phyloP scores from a whole-genome alignment of 2,888 invertebrate species.

The Sturmia bella region DNA sequence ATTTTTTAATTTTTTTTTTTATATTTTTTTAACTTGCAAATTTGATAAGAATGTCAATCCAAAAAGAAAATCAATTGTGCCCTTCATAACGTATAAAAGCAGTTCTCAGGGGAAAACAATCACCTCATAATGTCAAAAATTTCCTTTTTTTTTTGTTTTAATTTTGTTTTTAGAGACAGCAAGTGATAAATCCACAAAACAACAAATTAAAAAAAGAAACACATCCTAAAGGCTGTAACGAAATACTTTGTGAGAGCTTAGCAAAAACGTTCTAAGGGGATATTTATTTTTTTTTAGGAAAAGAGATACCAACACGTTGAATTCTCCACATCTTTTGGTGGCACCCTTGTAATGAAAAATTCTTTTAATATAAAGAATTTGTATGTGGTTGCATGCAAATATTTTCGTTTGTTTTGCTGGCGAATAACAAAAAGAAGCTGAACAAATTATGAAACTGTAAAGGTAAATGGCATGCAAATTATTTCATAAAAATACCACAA shows the following conservation, averaged over 20 bases:
- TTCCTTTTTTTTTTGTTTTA: slow-evolving; percentile 22
- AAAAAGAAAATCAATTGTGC: slow-evolving; percentile 50
- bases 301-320: slow-evolving; percentile 14
- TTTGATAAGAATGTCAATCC: slow-evolving; percentile 55
- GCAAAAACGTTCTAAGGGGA: slow-evolving; percentile 9
- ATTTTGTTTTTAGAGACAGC: slow-evolving; percentile 19
- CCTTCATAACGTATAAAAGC: neutral
- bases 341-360: slow-evolving; percentile 65
- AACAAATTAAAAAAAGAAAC: slow-evolving; percentile 51
- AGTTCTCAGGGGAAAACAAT: neutral
- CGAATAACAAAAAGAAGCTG: slow-evolving; percentile 19
- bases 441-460: slow-evolving; percentile 23
- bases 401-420: neutral
- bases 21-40: no score
- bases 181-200: slow-evolving; percentile 61
- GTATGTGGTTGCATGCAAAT: neutral
- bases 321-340: slow-evolving; percentile 43
- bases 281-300: slow-evolving; percentile 57
- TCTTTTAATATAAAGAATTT: slow-evolving; percentile 4
- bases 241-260: slow-evolving; percentile 33
- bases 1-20: no score
- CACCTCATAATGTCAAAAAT: slow-evolving; percentile 43
- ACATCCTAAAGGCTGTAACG: slow-evolving; percentile 53
- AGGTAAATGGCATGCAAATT: no score
- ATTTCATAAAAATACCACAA: neutral